Percentiles rank a stretch among this genome's conserved stretches.
Conservation (phyloP, 2,888 invertebrate species). For the Halocaridina rubra region DNA sequence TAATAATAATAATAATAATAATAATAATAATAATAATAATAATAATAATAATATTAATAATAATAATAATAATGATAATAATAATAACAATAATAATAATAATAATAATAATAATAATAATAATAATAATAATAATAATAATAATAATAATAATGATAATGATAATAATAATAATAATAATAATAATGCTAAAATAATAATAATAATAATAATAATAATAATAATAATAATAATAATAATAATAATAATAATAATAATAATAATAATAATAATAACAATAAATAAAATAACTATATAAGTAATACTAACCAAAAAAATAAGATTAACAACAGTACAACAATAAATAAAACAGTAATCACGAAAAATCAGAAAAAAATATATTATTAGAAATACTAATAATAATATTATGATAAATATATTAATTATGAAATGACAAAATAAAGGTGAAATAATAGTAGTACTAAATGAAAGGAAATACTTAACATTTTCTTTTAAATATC, state of each 20-base stretch:
- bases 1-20: neutral
- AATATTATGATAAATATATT: neutral
- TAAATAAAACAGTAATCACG: neutral
- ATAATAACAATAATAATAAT: neutral
- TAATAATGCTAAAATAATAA: neutral
- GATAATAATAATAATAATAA: neutral
- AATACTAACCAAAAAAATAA: neutral
- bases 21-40: neutral
- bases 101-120: neutral
- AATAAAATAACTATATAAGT: neutral
- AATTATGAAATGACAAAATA: too few relatives aligned
- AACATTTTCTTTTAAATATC: too few relatives aligned
- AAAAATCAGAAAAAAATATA: neutral
- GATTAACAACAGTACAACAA: neutral
- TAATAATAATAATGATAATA: neutral
- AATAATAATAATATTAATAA: neutral
- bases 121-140: neutral
- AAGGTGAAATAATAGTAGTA: too few relatives aligned
- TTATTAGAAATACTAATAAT: neutral
- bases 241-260: neutral
- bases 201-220: neutral
- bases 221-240: neutral
- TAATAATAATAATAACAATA: neutral
- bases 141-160: neutral
- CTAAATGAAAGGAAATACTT: too few relatives aligned